Conservation (phyloP, 2,888 invertebrate genomes). For the Hoplodrina ambigua region DNA sequence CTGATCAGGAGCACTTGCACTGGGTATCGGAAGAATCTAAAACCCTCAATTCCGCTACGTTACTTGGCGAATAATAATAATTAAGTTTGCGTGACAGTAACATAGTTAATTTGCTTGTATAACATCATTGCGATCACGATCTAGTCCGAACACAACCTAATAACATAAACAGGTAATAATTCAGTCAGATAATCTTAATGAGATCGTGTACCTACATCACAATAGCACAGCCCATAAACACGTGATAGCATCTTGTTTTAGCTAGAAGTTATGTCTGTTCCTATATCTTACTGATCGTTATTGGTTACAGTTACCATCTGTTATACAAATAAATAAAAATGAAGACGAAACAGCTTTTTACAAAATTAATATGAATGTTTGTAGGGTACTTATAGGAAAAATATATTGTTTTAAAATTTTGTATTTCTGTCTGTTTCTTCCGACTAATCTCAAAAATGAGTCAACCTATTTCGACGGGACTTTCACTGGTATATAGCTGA, state of each 20-base stretch:
- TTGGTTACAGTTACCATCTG: neutral
- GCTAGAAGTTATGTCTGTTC: slow-evolving; percentile 15
- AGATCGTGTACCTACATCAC: slow-evolving; percentile 33
- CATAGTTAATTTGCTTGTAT: neutral
- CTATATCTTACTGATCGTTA: slow-evolving; percentile 13
- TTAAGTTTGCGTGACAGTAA: neutral
- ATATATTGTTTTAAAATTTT: no score
- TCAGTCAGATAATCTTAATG: slow-evolving; percentile 49
- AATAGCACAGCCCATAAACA: slow-evolving; percentile 24
- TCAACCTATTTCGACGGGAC: no score
- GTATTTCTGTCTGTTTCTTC: no score
- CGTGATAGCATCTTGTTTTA: slow-evolving; percentile 30
- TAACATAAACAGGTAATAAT: slow-evolving; percentile 50
- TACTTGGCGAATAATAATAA: neutral
- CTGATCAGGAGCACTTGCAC: no score
- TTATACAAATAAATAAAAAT: no score
- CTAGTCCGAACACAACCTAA: slow-evolving; percentile 22
- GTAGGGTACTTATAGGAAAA: no score
- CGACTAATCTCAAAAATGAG: no score
- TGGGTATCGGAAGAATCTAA: no score
- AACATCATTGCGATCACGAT: slow-evolving; percentile 21
- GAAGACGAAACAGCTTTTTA: no score
- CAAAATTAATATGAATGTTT: no score
- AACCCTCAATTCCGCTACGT: no score
- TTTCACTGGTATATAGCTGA: no score